phyloP scores from a whole-genome alignment of 2,888 invertebrate species.

The Perizoma affinitatum region DNA sequence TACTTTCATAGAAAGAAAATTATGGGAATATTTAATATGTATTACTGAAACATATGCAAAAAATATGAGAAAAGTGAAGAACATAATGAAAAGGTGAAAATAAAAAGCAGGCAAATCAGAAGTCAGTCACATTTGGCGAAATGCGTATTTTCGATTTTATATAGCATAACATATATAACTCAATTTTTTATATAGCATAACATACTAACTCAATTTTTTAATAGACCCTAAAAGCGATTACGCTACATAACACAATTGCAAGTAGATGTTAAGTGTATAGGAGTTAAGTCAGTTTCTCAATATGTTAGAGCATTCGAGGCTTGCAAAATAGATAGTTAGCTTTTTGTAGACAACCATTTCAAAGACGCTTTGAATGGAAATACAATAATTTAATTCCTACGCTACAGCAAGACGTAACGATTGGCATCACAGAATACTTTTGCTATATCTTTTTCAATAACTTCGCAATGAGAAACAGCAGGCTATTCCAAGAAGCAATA shows the following conservation, averaged over 20 bases:
- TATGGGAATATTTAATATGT: not conserved
- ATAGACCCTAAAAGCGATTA: too few relatives aligned
- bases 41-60: too few relatives aligned
- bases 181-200: too few relatives aligned
- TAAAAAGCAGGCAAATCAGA: too few relatives aligned
- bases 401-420: conserved; percentile 43
- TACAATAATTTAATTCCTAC: conserved; percentile 41
- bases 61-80: too few relatives aligned
- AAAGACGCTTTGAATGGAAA: conserved; percentile 35
- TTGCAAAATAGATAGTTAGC: conserved; percentile 4
- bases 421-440: conserved; percentile 49
- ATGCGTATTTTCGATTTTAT: too few relatives aligned
- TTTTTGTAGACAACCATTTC: conserved; percentile 18
- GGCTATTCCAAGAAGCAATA: conserved; percentile 43
- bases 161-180: too few relatives aligned
- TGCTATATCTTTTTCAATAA: conserved; percentile 42
- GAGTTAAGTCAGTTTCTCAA: not conserved
- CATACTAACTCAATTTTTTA: too few relatives aligned
- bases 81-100: too few relatives aligned
- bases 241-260: too few relatives aligned
- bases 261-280: too few relatives aligned
- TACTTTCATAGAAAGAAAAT: conserved; percentile 6
- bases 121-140: too few relatives aligned
- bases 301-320: conserved; percentile 1
- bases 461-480: conserved; percentile 40